Base-by-base conservation (phyloP, 2,113 vertebrate species). In the Microcebus tavaratra region DNA sequence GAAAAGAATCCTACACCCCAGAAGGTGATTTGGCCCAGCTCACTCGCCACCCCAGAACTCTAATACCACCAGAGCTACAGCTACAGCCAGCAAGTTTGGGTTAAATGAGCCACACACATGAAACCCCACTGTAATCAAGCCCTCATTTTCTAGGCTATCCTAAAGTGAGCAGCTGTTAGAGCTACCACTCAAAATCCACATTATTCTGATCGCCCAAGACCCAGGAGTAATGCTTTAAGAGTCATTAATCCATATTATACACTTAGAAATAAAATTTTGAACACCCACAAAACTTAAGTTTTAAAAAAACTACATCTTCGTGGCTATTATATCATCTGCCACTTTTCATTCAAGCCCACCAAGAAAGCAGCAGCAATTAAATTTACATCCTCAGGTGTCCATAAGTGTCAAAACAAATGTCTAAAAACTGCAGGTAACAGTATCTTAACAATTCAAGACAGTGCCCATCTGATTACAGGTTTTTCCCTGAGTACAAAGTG, bases 361-460 rank as follows among this genome's bases (percentile, higher is more conserved):
- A 78, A 84, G 78, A 61, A 84, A 88, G 73, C 48, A 96, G 94
- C 68, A 63, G 34, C 23, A 45, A 94, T 96, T 95, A 94, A 86
- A 95, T 93, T 85, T 89, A 55, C 59, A 91, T 73, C 50, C 27
- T 94, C 82, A 67, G 68, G 75, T 76, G 82, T 94, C 79, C 86
- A 91, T 86, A 96, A 93, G 53, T 97, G 45, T 96, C 86, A 87
- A 92, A 97, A 94, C 65, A 91, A 95, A 96, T 84, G 82, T 95
- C 94, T 92, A 65, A 94, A 59, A 83, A 48, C 85, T 13, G 12
- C 36, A 65, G 87, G 85, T 70, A 91, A 90, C 1, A 0, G 21
- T 29, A 70, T 50, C 57, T 83, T 90, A 95, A 86, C 61, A 93
- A 92, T 39, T 86, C 45, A 50, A 34, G 55, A 42, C 34, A 48